These are phyloP conservation scores for Bradysia coprophila DNA, from an alignment of 1,140 invertebrate species.

Conservation along the genomic window DNA sequence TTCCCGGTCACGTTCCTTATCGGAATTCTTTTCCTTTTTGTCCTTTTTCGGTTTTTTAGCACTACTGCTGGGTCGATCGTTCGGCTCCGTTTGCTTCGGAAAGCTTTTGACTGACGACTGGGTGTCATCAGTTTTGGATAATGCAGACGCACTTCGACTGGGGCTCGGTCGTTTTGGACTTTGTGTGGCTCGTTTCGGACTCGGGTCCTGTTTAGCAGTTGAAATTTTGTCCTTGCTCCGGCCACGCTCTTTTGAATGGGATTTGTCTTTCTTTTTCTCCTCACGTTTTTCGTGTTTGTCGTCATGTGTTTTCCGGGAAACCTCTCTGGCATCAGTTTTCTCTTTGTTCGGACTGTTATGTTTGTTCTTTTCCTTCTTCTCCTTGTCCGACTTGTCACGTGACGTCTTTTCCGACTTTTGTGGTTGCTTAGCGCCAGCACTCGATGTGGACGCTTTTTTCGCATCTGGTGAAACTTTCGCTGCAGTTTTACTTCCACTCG, in stretches of 20 bases:
- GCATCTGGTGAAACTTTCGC: conserved; percentile 40
- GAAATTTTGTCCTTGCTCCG: conserved; percentile 36
- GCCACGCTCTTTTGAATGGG: conserved; percentile 37
- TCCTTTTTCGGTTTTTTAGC: conserved; percentile 28
- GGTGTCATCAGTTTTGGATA: conserved; percentile 4
- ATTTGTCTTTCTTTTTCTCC: conserved; percentile 40
- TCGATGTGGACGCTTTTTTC: conserved; percentile 30
- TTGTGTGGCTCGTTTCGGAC: conserved; percentile 26
- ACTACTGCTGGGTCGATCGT: conserved; percentile 17
- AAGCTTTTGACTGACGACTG: not conserved
- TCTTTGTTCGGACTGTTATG: conserved; percentile 35
- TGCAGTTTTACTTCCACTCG: conserved; percentile 50
- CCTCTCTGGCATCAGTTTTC: conserved; percentile 27
- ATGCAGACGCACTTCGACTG: conserved; percentile 4
- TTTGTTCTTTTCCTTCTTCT: conserved; percentile 38
- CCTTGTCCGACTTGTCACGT: conserved; percentile 10
- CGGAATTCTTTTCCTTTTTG: conserved; percentile 22
- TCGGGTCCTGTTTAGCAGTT: conserved; percentile 37
- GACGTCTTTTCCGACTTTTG: conserved; percentile 14
- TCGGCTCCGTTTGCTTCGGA: not conserved
- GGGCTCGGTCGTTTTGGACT: conserved; percentile 9
- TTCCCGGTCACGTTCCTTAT: conserved; percentile 30
- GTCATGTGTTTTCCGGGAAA: conserved; percentile 29
- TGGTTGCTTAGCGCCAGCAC: conserved; percentile 8
- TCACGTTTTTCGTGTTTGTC: conserved; percentile 39